These are phyloP conservation scores for Pristionchus fissidentatus DNA, from an alignment of 2,888 invertebrate species.

Conservation along the genomic window DNA sequence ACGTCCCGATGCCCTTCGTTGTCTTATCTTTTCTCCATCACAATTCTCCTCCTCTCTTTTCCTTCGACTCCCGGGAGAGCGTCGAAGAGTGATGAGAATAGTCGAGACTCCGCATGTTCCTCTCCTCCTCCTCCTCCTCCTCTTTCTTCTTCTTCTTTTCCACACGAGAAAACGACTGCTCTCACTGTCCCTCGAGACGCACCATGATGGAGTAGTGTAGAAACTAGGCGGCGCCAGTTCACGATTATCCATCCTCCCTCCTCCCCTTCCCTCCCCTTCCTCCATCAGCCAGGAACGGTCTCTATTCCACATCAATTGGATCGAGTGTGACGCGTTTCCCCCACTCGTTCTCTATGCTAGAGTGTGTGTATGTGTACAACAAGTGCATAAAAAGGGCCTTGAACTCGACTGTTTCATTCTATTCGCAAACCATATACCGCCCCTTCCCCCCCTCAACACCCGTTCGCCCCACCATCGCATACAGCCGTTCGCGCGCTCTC, in stretches of 20 bases:
- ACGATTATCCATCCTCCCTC: too few relatives aligned
- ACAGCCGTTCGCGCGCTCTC: slow-evolving; percentile 42
- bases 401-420: slow-evolving; percentile 42
- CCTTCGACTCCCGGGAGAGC: slow-evolving; percentile 3
- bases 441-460: slow-evolving; percentile 2
- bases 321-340: not conserved
- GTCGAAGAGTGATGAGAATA: slow-evolving; percentile 40
- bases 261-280: too few relatives aligned
- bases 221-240: not conserved
- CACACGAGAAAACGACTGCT: slow-evolving; percentile 17
- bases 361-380: slow-evolving; percentile 45
- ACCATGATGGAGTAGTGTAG: slow-evolving; percentile 39
- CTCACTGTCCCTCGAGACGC: too few relatives aligned
- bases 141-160: not conserved
- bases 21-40: slow-evolving; percentile 34
- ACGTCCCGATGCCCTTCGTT: slow-evolving; percentile 12
- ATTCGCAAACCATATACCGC: slow-evolving; percentile 30
- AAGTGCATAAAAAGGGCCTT: slow-evolving; percentile 48
- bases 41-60: slow-evolving; percentile 1
- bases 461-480: slow-evolving; percentile 32
- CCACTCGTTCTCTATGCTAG: not conserved
- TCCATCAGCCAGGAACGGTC: not conserved
- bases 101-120: slow-evolving; percentile 15
- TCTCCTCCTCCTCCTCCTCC: not conserved
- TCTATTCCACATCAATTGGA: slow-evolving; percentile 12